These are phyloP conservation scores for Scalopus aquaticus DNA, from an alignment of 2,113 vertebrate genomes.

Conservation along the genomic window DNA sequence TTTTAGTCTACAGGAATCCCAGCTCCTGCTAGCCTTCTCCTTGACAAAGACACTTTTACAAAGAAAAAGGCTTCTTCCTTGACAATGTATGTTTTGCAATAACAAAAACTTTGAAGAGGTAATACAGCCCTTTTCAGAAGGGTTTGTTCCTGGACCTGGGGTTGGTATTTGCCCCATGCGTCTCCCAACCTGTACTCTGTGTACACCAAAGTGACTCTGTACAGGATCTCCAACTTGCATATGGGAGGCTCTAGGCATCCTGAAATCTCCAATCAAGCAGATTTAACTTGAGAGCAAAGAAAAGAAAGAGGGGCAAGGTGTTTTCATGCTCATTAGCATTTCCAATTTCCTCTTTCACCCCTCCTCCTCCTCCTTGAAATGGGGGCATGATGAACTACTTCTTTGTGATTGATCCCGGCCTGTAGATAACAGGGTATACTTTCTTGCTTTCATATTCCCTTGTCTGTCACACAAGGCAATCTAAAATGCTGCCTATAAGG, in stretches of 20 bases:
- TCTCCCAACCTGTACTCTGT: not conserved
- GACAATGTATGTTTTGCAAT: conserved; percentile 1
- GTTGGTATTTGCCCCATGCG: not conserved
- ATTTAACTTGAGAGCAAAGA: conserved; percentile 35
- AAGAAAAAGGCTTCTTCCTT: not conserved
- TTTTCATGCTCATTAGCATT: conserved; percentile 65
- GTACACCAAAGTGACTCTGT: not conserved
- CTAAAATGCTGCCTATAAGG: not conserved
- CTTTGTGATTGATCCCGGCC: conserved; percentile 67
- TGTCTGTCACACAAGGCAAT: conserved; percentile 47
- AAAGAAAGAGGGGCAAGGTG: conserved; percentile 51
- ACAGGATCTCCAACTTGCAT: not conserved
- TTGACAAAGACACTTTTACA: not conserved
- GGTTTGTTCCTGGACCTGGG: not conserved
- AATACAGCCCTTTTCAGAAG: conserved; percentile 27
- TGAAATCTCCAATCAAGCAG: not conserved
- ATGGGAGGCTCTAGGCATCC: not conserved
- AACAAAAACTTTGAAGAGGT: not conserved
- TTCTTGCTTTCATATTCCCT: conserved; percentile 40
- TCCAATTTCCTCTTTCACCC: conserved; percentile 69
- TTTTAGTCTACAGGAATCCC: not conserved
- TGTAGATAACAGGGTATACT: conserved; percentile 43
- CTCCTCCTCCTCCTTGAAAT: conserved; percentile 21
- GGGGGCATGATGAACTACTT: conserved; percentile 60
- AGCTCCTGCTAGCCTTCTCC: not conserved